Evolutionary conservation across 2,888 invertebrate genomes (phyloP).

Genomic region (Folsomia candida): DNA sequence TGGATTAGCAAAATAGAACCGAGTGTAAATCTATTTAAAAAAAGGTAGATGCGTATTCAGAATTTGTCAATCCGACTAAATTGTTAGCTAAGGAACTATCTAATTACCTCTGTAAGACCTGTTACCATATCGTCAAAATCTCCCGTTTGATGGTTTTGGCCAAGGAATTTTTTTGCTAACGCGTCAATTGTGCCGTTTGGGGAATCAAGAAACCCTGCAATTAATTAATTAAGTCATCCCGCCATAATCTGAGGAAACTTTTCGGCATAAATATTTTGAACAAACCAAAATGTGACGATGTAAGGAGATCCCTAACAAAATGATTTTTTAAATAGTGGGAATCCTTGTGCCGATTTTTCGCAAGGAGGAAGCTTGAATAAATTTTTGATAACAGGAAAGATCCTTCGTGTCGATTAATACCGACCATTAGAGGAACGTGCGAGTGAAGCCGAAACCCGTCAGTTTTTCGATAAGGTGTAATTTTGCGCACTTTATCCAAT

Average conservation of each 20-base stretch:
- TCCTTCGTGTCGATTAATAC: constrained; percentile 18
- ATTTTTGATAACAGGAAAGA: constrained; percentile 12
- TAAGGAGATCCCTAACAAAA: neutral
- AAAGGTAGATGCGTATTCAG: too few species aligned
- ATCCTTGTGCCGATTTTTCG: neutral
- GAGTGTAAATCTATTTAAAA: constrained; percentile 11
- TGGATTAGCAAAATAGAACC: constrained; percentile 18
- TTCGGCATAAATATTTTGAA: neutral
- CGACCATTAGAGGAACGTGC: constrained; percentile 21
- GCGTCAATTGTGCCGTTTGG: constrained; percentile 17
- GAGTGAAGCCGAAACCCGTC: neutral
- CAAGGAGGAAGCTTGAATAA: neutral
- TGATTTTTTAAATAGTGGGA: constrained; percentile 1
- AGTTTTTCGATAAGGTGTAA: neutral
- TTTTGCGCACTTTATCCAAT: constrained; percentile 9
- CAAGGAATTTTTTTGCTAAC: constrained; percentile 1
- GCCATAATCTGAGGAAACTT: too few species aligned
- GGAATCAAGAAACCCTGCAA: neutral
- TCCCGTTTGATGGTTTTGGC: constrained; percentile 13
- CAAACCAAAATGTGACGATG: constrained; percentile 12
- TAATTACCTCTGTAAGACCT: constrained; percentile 21
- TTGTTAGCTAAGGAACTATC: neutral
- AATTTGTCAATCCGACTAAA: too few species aligned
- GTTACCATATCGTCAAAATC: constrained; percentile 19
- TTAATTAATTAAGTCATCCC: too few species aligned